Base-by-base conservation (phyloP, 2,888 invertebrate species). In the Xestobium rufovillosum region DNA sequence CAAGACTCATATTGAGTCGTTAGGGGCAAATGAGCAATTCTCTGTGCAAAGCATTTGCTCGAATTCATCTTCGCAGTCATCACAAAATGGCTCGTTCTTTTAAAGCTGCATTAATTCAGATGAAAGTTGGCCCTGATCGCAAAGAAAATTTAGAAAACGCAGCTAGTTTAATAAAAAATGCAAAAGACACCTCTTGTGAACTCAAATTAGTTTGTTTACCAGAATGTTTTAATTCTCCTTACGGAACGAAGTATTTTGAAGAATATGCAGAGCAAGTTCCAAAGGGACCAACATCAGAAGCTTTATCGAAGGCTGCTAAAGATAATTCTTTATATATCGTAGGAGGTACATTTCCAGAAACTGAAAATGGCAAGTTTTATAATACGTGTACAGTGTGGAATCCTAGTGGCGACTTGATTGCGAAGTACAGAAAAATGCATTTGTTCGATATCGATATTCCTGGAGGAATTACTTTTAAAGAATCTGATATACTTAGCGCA, bases 391-490 rank as follows among this genome's bases (percentile, higher is more conserved):
- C 90, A 0, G 78, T 91, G 1, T 95, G 86, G 83, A 77, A 78
- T 54, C 78, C 80, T 0, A 63, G 70, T 14, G 96, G 96, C 9
- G 68, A 79, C 39, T 59, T 95, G 30, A 65, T 95, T 31, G 84
- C 82, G 0, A 82, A 79, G 54, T 83, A 87, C 57, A 75, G 92
- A 42, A 96, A 96, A 74, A 73, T 94, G 61, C 96, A 96, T 65
- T 72, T 96, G 30, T 96, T 96, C 65, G 95, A 97, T 65, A 94
- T 97, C 51, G 87, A 95, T 61, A 84, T 97, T 34, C 91, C 92
- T 33, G 86, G 83, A 26, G 84, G 87, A 57, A 86, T 95, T n/a
- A 81, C 79, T 1, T 95, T 96, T 60, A 84, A 86, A 55, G 96
- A 96, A 63, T 95, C 94, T 0, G 86, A 90, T 38, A 80, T 80